Percentiles rank a stretch among this genome's conserved stretches.
Evolutionary conservation across 2,113 vertebrate species (phyloP).

Genomic region (Ramphastos sulfuratus): DNA sequence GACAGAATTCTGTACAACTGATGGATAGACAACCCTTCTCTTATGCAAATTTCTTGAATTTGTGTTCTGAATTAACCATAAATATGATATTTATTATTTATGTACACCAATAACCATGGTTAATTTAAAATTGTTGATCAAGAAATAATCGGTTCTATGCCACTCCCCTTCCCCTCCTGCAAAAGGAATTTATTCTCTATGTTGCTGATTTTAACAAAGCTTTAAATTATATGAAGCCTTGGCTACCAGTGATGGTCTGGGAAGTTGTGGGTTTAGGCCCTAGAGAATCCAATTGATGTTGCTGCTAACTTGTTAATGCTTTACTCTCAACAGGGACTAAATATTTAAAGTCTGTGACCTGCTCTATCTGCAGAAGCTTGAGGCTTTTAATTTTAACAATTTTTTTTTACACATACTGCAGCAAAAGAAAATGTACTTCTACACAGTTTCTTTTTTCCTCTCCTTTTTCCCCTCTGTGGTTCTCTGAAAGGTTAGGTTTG

Average conservation of each 20-base stretch:
- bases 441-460: neutral
- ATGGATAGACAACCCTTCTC: neutral
- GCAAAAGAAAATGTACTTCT: slow-evolving; percentile 7
- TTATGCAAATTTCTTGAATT: neutral
- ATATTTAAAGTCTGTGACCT: slow-evolving; percentile 24
- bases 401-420: slow-evolving; percentile 25
- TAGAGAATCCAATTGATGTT: neutral
- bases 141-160: neutral
- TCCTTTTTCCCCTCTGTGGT: neutral
- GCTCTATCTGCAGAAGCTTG: slow-evolving; percentile 2
- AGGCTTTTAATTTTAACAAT: slow-evolving; percentile 28
- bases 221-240: neutral
- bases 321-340: neutral
- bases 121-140: neutral
- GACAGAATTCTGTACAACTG: neutral
- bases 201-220: neutral
- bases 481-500: slow-evolving; percentile 67
- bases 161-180: neutral
- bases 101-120: neutral
- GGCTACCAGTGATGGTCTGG: neutral
- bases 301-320: slow-evolving; percentile 1
- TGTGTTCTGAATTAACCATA: neutral
- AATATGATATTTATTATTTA: neutral
- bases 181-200: neutral
- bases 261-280: neutral